phyloP scores from a whole-genome alignment of 2,888 invertebrate species.

The Folsomia candida region DNA sequence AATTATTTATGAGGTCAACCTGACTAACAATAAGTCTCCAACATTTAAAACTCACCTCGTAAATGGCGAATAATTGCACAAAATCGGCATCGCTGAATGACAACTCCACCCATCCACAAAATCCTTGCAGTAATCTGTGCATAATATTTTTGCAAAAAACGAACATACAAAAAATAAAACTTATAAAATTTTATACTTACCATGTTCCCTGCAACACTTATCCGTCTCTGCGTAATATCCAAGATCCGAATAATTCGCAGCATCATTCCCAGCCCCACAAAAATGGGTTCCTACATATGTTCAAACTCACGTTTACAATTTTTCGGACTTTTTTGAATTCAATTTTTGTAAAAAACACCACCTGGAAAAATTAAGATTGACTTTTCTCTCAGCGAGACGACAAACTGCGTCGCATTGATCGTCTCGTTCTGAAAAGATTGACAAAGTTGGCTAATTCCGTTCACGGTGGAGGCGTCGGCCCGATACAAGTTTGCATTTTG shows the following conservation, averaged over 20 bases:
- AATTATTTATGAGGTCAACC: neutral
- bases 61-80: slow-evolving; percentile 68
- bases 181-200: slow-evolving; percentile 13
- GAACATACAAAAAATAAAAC: neutral
- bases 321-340: no score
- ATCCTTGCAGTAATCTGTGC: slow-evolving; percentile 38
- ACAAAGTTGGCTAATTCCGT: slow-evolving; percentile 36
- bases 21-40: neutral
- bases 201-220: slow-evolving; percentile 58
- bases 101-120: slow-evolving; percentile 39
- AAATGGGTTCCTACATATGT: slow-evolving; percentile 69
- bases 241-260: slow-evolving; percentile 64
- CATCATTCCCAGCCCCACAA: slow-evolving; percentile 71
- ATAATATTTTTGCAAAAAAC: no score
- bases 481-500: slow-evolving; percentile 17
- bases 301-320: no score
- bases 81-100: slow-evolving; percentile 55
- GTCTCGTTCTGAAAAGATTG: slow-evolving; percentile 33
- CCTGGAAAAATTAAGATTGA: slow-evolving; percentile 45
- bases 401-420: slow-evolving; percentile 42
- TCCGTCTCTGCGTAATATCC: slow-evolving; percentile 66
- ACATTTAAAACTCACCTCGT: slow-evolving; percentile 56
- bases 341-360: slow-evolving; percentile 9
- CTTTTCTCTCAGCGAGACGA: slow-evolving; percentile 28
- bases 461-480: slow-evolving; percentile 29